Evolutionary conservation across 2,113 vertebrate genomes (phyloP).

Genomic region (Todiramphus chloris): DNA sequence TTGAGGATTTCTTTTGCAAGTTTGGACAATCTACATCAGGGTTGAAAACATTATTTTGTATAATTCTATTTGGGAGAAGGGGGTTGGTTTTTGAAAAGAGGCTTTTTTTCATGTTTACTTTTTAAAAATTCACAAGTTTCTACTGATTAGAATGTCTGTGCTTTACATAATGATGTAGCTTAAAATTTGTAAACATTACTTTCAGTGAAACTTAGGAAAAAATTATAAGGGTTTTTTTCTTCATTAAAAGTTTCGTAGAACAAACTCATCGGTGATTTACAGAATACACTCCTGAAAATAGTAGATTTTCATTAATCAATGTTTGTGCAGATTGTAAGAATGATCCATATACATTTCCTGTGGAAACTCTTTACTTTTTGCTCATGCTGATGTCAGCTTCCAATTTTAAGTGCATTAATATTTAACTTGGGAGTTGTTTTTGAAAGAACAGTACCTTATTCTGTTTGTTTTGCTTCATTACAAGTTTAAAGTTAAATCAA

Average conservation of each 20-base stretch:
- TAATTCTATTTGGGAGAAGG: neutral
- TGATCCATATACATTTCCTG: neutral
- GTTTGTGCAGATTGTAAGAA: neutral
- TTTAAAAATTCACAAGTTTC: neutral
- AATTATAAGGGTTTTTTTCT: neutral
- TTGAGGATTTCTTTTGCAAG: neutral
- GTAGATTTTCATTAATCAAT: neutral
- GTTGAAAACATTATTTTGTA: neutral
- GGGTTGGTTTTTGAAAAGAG: neutral
- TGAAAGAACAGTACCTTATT: slow-evolving; percentile 13
- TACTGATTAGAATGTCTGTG: neutral
- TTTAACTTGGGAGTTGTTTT: slow-evolving; percentile 52
- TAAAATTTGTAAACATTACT: neutral
- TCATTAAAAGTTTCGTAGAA: neutral
- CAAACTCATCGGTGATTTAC: neutral
- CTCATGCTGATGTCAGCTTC: neutral
- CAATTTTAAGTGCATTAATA: slow-evolving; percentile 20
- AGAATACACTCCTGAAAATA: neutral
- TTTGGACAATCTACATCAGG: neutral
- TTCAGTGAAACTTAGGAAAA: neutral
- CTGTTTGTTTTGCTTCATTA: slow-evolving; percentile 53
- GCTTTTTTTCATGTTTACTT: neutral
- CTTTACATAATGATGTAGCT: neutral
- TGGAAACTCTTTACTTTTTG: neutral
- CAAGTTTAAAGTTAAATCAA: slow-evolving; percentile 34